phyloP scores from a whole-genome alignment of 2,888 invertebrate genomes.

The Nineta flava region DNA sequence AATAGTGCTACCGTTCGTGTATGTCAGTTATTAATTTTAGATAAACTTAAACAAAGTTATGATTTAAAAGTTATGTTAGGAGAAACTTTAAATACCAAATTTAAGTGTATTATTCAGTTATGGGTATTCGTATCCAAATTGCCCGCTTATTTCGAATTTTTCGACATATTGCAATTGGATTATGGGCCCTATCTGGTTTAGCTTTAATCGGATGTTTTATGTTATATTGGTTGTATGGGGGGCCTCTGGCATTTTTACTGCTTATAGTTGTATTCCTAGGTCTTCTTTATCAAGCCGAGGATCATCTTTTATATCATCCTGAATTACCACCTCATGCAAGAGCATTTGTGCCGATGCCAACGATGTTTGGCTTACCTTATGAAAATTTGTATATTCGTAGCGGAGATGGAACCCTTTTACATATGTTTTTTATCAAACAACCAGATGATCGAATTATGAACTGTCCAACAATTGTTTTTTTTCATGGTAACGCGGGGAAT shows the following conservation, averaged over 20 bases:
- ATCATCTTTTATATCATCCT: constrained; percentile 74
- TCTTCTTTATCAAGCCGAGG: constrained; percentile 73
- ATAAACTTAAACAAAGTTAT: background rate
- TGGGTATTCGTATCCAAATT: constrained; percentile 21
- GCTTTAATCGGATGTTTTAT: constrained; percentile 58
- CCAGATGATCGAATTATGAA: constrained; percentile 45
- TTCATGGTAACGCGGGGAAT: constrained; percentile 95
- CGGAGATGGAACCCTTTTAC: constrained; percentile 59
- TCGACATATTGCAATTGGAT: constrained; percentile 42
- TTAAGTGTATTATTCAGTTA: too few relatives aligned
- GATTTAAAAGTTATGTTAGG: background rate
- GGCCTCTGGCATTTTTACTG: constrained; percentile 51
- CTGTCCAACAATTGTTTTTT: constrained; percentile 72
- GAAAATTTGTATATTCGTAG: constrained; percentile 66
- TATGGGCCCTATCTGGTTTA: constrained; percentile 64
- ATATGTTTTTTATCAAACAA: constrained; percentile 70
- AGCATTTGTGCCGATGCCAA: constrained; percentile 74
- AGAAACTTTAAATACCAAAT: too few relatives aligned
- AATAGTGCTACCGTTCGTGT: background rate
- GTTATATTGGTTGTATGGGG: constrained; percentile 72
- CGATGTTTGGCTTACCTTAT: constrained; percentile 70
- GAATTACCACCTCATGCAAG: constrained; percentile 79
- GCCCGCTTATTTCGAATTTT: constrained; percentile 29
- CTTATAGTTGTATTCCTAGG: constrained; percentile 58
- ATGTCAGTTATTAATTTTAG: background rate